Evolutionary conservation across 2,113 vertebrate species (phyloP), one percentile per base, ranked within the genome.

Genomic region (Malaclemys terrapin): DNA sequence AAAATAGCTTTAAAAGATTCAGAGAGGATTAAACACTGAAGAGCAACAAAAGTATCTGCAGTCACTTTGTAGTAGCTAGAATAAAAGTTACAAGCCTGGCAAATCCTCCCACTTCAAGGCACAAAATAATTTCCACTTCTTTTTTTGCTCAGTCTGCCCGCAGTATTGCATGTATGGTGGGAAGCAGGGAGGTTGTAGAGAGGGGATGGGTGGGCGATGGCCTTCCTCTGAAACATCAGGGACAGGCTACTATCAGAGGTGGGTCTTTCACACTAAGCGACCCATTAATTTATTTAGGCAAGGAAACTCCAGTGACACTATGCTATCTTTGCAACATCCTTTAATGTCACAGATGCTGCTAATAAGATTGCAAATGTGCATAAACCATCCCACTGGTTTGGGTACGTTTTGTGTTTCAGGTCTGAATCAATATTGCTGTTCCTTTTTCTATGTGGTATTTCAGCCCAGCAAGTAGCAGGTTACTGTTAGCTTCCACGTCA

Each of bases 1-100:
- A 0, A 29, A 56, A 29, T 5, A 10, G 6, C 29, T 38, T 25
- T 1, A 27, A 9, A 45, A 53, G 7, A 7, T 19, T 8, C 1
- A 0, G 19, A 53, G 59, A 16, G 20, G n/a, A 22, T 0, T 4
- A n/a, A 17, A 13, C 57, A 1, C 57, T 25, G 83, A 24, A 24
- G 7, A 22, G 22, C 1, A 6, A 3, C 10, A 5, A 10, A 76
- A 76, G 10, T 45, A 45, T 24, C n/a, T 76, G 22, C 22, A 76
- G 7, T 78, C 38, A 45, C 24, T 45, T 45, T 47, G 22, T 47
- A 38, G 22, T 75, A 42, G 38, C 75, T 47, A 14, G 38, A 12
- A 78, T 78, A 78, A 42, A 47, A 45, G 75, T 78, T 78, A 27
- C 5, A 27, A 45, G 22, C 7, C 42, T 27, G 5, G 42, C 42